These are phyloP conservation scores for Sylvietta virens DNA, from an alignment of 2,113 vertebrate genomes.

Conservation along the genomic window DNA sequence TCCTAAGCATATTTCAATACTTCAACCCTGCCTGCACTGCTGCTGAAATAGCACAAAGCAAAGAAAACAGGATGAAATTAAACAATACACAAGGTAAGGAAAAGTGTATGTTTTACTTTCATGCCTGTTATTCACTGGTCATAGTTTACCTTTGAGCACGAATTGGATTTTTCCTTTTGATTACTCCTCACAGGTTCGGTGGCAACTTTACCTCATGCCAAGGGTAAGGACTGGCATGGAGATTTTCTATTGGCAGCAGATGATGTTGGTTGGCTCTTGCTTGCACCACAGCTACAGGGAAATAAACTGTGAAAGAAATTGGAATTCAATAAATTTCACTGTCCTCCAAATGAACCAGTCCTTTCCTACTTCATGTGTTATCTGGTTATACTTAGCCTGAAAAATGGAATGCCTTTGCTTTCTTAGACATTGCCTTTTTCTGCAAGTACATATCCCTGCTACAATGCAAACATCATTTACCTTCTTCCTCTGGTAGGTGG, in stretches of 20 bases:
- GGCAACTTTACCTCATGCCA: neutral
- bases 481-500: neutral
- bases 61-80: neutral
- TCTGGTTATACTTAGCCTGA: neutral
- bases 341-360: neutral
- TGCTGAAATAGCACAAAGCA: neutral
- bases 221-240: neutral
- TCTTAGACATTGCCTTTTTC: neutral
- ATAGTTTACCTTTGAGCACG: conserved; percentile 1
- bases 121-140: neutral
- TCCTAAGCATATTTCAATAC: neutral
- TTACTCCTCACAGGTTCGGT: neutral
- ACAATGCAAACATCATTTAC: neutral
- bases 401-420: neutral
- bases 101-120: neutral
- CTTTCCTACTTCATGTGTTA: neutral
- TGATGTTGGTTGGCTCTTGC: neutral
- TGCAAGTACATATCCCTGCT: neutral
- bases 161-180: neutral
- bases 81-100: neutral
- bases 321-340: neutral
- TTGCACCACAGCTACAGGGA: conserved; percentile 12
- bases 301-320: conserved; percentile 1
- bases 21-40: neutral
- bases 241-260: neutral